phyloP scores from a whole-genome alignment of 2,797 vertebrate genomes.

The Danio tinwini region DNA sequence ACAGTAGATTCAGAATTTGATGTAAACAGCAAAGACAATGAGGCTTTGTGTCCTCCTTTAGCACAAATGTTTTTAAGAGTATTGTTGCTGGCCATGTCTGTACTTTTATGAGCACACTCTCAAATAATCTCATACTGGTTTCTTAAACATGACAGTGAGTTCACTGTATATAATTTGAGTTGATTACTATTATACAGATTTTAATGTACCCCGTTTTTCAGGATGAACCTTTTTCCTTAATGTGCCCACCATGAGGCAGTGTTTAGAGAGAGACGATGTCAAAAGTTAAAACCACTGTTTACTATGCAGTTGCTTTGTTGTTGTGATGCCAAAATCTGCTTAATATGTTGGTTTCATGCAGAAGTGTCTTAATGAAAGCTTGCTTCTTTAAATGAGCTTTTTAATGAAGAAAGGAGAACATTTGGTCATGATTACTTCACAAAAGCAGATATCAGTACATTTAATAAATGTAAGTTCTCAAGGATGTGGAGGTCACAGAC shows the following conservation, averaged over 20 bases:
- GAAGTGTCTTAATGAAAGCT: neutral
- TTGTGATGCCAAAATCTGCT: slow-evolving; percentile 23
- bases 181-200: neutral
- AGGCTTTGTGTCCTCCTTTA: too few species aligned
- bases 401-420: slow-evolving; percentile 2
- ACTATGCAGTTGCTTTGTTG: neutral
- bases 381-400: neutral
- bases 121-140: too few species aligned
- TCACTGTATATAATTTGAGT: too few species aligned
- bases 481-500: slow-evolving; percentile 18
- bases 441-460: neutral
- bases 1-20: too few species aligned
- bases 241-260: slow-evolving; percentile 24
- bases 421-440: neutral
- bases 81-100: too few species aligned
- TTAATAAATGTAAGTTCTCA: slow-evolving; percentile 23
- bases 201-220: neutral
- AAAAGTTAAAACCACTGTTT: slow-evolving; percentile 26
- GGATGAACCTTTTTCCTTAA: neutral
- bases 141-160: too few species aligned
- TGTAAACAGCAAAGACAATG: too few species aligned
- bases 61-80: too few species aligned
- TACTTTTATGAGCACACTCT: too few species aligned
- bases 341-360: slow-evolving; percentile 5
- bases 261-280: slow-evolving; percentile 2